Conservation (phyloP, 2,797 vertebrate species). For the Rachycentron canadum region DNA sequence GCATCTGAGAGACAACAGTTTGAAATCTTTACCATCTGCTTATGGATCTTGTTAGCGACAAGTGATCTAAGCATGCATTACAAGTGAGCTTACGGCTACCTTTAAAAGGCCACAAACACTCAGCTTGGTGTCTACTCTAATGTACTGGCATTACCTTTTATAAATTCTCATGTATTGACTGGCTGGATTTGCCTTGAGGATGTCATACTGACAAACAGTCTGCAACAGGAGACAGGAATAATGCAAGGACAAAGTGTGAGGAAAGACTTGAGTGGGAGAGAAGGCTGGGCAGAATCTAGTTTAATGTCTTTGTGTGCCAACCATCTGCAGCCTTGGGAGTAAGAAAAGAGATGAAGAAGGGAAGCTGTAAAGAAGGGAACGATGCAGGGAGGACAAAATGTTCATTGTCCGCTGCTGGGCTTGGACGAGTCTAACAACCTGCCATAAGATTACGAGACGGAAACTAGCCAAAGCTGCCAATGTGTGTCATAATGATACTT, state of each 20-base stretch:
- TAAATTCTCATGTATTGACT: conserved; percentile 23
- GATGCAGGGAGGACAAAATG: conserved; percentile 19
- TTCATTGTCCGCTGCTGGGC: conserved; percentile 7
- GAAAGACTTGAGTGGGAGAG: conserved; percentile 2
- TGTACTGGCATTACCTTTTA: conserved; percentile 4
- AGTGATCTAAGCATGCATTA: conserved; percentile 44
- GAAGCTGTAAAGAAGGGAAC: neutral
- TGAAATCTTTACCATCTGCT: conserved; percentile 61
- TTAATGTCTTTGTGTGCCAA: conserved; percentile 42
- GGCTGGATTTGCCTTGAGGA: conserved; percentile 32
- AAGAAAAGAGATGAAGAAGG: conserved; percentile 15
- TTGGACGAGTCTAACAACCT: conserved; percentile 16
- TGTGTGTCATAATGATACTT: conserved; percentile 7
- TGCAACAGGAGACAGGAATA: conserved; percentile 21
- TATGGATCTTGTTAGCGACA: conserved; percentile 62
- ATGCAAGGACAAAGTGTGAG: conserved; percentile 6
- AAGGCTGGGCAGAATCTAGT: conserved; percentile 7
- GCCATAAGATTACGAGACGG: neutral
- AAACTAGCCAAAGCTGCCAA: conserved; percentile 7
- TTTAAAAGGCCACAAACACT: conserved; percentile 58
- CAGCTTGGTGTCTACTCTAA: conserved; percentile 29
- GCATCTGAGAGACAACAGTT: conserved; percentile 36
- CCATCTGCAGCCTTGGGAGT: conserved; percentile 60
- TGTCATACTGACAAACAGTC: conserved; percentile 29
- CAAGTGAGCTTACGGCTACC: conserved; percentile 39